phyloP scores from a whole-genome alignment of 2,797 vertebrate genomes.

The Falco peregrinus region DNA sequence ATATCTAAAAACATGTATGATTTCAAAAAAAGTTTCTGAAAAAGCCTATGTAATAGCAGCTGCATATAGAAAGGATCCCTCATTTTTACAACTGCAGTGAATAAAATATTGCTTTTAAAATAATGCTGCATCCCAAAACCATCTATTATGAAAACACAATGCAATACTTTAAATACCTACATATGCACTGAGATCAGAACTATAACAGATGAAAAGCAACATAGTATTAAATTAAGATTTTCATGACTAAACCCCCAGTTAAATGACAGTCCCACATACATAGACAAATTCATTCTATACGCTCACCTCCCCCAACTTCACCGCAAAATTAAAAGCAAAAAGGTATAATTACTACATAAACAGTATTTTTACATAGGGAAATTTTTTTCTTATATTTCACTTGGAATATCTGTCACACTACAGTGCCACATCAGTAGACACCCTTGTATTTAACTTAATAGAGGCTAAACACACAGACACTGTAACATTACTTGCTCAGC shows the following conservation, averaged over 20 bases:
- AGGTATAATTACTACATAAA: not conserved
- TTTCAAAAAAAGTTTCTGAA: not conserved
- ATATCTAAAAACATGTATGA: not conserved
- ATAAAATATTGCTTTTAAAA: slow-evolving; percentile 10
- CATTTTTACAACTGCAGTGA: not conserved
- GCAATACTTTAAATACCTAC: slow-evolving; percentile 2
- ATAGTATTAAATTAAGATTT: slow-evolving; percentile 3
- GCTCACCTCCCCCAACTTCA: slow-evolving; percentile 27
- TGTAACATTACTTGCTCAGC: slow-evolving; percentile 20
- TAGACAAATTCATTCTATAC: not conserved
- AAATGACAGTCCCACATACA: not conserved
- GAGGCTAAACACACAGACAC: not conserved
- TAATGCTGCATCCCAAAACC: not conserved
- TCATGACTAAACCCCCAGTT: not conserved
- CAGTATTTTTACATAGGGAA: not conserved
- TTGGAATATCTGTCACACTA: not conserved
- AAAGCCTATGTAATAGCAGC: not conserved
- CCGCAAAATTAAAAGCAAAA: slow-evolving; percentile 35
- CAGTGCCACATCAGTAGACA: slow-evolving; percentile 4
- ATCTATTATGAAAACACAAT: not conserved
- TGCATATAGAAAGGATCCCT: slow-evolving; percentile 1
- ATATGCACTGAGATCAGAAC: slow-evolving; percentile 5
- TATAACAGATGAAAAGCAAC: not conserved
- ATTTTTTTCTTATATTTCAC: not conserved
- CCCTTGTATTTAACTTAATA: slow-evolving; percentile 33